Conservation (phyloP, 2,113 vertebrate genomes). For the Lampris megalopsis region DNA sequence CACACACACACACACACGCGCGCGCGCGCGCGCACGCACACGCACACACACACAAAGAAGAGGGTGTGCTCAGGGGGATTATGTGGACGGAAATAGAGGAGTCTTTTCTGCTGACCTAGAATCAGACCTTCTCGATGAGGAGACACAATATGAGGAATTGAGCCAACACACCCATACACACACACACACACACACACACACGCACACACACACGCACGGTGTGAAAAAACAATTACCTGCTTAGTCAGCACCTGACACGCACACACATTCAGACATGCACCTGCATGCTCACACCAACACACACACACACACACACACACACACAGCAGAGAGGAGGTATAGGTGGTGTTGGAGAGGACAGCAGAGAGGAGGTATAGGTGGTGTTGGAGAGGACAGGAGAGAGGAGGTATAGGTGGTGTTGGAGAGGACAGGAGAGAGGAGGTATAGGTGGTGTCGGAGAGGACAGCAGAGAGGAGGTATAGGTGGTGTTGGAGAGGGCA, state of each 20-base stretch:
- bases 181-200: not conserved
- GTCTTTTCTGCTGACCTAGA: constrained; percentile 79
- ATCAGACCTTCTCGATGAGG: constrained; percentile 57
- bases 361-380: too few relatives aligned
- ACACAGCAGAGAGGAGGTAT: not conserved
- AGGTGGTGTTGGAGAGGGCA: too few relatives aligned
- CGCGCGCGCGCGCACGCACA: constrained; percentile 57
- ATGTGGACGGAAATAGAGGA: constrained; percentile 77
- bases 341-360: too few relatives aligned
- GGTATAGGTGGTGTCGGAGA: too few relatives aligned
- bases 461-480: too few relatives aligned
- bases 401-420: too few relatives aligned
- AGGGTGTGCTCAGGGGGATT: constrained; percentile 62
- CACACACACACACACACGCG: constrained; percentile 38
- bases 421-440: too few relatives aligned
- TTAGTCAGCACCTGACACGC: not conserved
- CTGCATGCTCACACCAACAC: constrained; percentile 1
- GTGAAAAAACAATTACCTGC: constrained; percentile 11
- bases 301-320: constrained; percentile 12
- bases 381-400: too few relatives aligned
- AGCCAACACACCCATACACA: not conserved
- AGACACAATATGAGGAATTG: constrained; percentile 44
- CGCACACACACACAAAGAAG: constrained; percentile 8
- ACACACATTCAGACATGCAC: not conserved
- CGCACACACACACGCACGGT: constrained; percentile 18